Evolutionary conservation across 2,888 invertebrate species (phyloP), one percentile per base, ranked within the genome.

Genomic region (Melinaea marsaeus): DNA sequence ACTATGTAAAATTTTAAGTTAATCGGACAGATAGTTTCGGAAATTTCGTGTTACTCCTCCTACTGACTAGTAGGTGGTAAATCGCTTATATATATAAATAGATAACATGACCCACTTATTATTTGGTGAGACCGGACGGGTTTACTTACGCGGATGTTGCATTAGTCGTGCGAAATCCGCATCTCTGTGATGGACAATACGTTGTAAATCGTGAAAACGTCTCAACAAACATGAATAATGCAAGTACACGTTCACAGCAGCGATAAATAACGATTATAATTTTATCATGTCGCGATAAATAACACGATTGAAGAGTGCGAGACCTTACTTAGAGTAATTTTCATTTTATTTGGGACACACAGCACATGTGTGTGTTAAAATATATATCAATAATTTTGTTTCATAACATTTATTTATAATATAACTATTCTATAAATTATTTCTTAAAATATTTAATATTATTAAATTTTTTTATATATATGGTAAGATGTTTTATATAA

Each of bases 241-340:
- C 86, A 88, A 74, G 77, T 79, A 81, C 84, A 84, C 85, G 85
- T 76, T 78, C 73, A 67, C 64, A 71, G 68, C 71, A 71, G 76
- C 82, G 80, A 86, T 88, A 88, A 88, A 88, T 88, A 85, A 87
- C 86, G 85, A 86, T 88, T 88, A 87, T 88, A 86, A 88, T 88
- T 87, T 88, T 87, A 86, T 88, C 85, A 83, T 74, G 80, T 81
- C 78, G 77, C 79, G 82, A 88, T 88, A 88, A 85, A 87, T 87
- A 80, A 78, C 75, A 73, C 76, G 78, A 82, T 83, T 77, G 82
- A 79, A 79, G 71, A 66, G 71, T 72, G 73, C 68, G 71, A 74
- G 74, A 65, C 71, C 72, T 71, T 69, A 67, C 72, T 67, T 60
- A 69, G 69, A 63, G 77, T 79, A 75, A 79, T 80, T 80, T 79